phyloP scores from a whole-genome alignment of 2,113 vertebrate species.

The Oryzias javanicus region DNA sequence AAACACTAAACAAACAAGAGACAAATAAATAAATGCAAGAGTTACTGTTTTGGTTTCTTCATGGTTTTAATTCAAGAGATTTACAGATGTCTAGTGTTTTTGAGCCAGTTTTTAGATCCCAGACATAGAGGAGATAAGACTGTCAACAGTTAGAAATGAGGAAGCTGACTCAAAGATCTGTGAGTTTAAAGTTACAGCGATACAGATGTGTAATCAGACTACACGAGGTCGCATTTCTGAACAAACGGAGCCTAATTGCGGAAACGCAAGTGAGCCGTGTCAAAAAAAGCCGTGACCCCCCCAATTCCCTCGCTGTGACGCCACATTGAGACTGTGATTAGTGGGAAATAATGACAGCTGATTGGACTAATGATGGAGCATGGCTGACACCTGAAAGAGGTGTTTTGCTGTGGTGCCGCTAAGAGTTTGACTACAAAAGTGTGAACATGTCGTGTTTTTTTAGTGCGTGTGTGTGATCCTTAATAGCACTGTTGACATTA shows the following conservation, averaged over 20 bases:
- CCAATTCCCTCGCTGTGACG: constrained; percentile 37
- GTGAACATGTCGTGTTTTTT: constrained; percentile 12
- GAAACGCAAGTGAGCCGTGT: constrained; percentile 34
- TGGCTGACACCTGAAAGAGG: constrained; percentile 31
- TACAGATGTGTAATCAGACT: constrained; percentile 14
- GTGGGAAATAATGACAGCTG: constrained; percentile 47
- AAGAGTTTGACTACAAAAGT: constrained; percentile 1
- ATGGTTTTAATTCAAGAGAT: no score
- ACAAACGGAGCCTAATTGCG: constrained; percentile 51
- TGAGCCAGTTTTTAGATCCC: no score
- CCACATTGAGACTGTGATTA: constrained; percentile 52
- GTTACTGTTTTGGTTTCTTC: no score
- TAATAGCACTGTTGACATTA: constrained; percentile 23
- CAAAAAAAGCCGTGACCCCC: constrained; percentile 47
- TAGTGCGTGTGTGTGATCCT: constrained; percentile 14
- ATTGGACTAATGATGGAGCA: constrained; percentile 41
- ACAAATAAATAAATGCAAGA: no score
- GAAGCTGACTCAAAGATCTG: neutral
- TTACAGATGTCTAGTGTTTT: no score
- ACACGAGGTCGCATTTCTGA: constrained; percentile 19
- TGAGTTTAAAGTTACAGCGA: constrained; percentile 1
- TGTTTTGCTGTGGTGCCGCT: constrained; percentile 9
- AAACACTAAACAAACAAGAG: no score
- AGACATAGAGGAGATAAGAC: neutral
- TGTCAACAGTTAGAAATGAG: neutral